A percentile compares a stretch with the other conserved stretches of the same genome.
Conservation (phyloP, 2,888 invertebrate species). For the Empis livida region DNA sequence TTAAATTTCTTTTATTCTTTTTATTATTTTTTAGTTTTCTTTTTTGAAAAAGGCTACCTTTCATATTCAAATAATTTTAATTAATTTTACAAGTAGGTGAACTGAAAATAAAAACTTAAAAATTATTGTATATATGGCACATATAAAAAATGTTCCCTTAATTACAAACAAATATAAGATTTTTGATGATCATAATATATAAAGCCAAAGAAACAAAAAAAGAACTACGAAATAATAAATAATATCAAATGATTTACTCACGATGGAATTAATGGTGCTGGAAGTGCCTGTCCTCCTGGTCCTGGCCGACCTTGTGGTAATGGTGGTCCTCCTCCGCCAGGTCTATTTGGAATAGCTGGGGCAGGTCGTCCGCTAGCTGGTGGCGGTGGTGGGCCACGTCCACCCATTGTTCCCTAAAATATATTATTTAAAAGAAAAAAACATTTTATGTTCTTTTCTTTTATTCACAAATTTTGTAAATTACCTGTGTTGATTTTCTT, state of each 20-base stretch:
- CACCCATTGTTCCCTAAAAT: constrained; percentile 31
- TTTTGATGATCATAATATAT: too few species aligned
- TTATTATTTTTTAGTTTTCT: not conserved
- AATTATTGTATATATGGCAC: too few species aligned
- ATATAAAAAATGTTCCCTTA: too few species aligned
- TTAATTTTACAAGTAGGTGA: not conserved
- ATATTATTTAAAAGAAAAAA: too few species aligned
- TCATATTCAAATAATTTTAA: constrained; percentile 2
- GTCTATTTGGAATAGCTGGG: constrained; percentile 75
- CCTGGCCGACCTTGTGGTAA: constrained; percentile 46
- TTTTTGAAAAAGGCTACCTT: constrained; percentile 11
- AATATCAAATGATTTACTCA: constrained; percentile 46
- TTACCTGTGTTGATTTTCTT: constrained; percentile 46
- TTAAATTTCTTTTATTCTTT: too few species aligned
- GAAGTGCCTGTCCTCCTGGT: constrained; percentile 52
- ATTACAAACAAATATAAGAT: too few species aligned
- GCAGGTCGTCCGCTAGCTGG: constrained; percentile 67
- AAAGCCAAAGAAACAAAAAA: too few species aligned
- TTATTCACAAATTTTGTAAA: too few species aligned
- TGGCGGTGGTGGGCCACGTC: constrained; percentile 61
- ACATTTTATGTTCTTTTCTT: not conserved
- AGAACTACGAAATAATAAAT: too few species aligned
- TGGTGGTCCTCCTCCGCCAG: constrained; percentile 54
- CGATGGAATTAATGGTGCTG: constrained; percentile 89
- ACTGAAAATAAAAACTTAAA: too few species aligned